A percentile compares a stretch with the other conserved stretches of the same genome.
phyloP scores from a whole-genome alignment of 1,140 invertebrate species.

The Daktulosphaira vitifoliae region DNA sequence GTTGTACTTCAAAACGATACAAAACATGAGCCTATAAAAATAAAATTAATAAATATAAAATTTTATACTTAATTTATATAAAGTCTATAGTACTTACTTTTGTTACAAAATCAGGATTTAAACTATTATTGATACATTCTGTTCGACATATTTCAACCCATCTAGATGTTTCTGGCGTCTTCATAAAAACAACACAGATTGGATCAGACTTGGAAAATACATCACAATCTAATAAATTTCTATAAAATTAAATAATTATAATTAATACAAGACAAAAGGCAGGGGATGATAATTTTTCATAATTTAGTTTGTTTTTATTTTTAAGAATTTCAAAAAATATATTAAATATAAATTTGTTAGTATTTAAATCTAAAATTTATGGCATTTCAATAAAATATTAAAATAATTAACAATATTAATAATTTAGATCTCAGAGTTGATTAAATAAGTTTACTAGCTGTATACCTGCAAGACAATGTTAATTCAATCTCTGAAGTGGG shows the following conservation, averaged over 20 bases:
- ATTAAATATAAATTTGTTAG: background rate
- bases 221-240: conserved; percentile 51
- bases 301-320: background rate
- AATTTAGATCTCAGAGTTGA: background rate
- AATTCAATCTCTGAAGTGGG: conserved; percentile 41
- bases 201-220: conserved; percentile 55
- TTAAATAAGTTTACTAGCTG: no score
- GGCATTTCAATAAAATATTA: background rate
- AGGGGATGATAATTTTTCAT: background rate
- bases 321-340: background rate
- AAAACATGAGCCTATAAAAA: conserved; percentile 41
- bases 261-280: background rate
- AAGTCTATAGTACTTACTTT: no score
- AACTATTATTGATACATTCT: conserved; percentile 50
- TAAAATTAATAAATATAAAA: no score
- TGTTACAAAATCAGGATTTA: conserved; percentile 52
- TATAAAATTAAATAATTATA: conserved; percentile 39
- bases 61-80: background rate
- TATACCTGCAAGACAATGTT: conserved; percentile 42
- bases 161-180: conserved; percentile 43
- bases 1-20: conserved; percentile 47
- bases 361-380: background rate
- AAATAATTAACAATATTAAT: background rate
- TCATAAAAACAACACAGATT: conserved; percentile 50
- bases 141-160: conserved; percentile 51